Base-by-base conservation (phyloP, 2,888 invertebrate genomes). In the Ochropacha duplaris region DNA sequence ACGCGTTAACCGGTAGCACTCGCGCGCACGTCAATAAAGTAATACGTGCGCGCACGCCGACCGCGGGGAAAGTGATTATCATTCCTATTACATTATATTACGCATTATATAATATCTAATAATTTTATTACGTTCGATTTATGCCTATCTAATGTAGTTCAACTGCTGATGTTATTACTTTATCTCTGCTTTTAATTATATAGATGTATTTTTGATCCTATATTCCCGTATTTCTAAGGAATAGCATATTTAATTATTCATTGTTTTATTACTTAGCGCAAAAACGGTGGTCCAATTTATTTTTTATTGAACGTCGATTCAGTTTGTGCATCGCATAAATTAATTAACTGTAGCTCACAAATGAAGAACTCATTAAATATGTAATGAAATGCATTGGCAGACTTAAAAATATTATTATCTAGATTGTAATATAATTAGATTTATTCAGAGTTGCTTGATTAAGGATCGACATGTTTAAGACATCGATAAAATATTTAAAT, bases 51-150 rank as follows among this genome's bases (percentile, higher is more conserved):
- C 61, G 59, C 55, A 59, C 62, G 50, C 50, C 16, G 54, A 49
- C 52, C 22, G 44, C 61, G 64, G 81, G 79, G 84, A 83, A 84
- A 84, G 84, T 81, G 76, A 81, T 81, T 80, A 78, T 72, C 73
- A 76, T 75, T 72, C 44, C 67, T 44, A 64, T 58, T 58, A 54
- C 56, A 31, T 34, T 34, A 55, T 65, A 69, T 68, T 71, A 64
- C 63, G 59, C 34, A 51, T 58, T 58, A 54, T 56, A 49, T 57
- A 60, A 58, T 56, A 51, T 57, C 52, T 56, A 56, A 54, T 19
- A 44, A 9, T 44, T 19, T 44, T 19, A 19, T 44, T n/a, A 19
- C 44, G n/a, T 44, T 44, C 0, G 44, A 44, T 44, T 19, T 16
- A 39, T 16, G 6, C 6, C 19, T 19, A 19, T n/a, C 36, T 44